These are phyloP conservation scores for Tigriopus californicus DNA, from an alignment of 2,888 invertebrate genomes.

Conservation along the genomic window DNA sequence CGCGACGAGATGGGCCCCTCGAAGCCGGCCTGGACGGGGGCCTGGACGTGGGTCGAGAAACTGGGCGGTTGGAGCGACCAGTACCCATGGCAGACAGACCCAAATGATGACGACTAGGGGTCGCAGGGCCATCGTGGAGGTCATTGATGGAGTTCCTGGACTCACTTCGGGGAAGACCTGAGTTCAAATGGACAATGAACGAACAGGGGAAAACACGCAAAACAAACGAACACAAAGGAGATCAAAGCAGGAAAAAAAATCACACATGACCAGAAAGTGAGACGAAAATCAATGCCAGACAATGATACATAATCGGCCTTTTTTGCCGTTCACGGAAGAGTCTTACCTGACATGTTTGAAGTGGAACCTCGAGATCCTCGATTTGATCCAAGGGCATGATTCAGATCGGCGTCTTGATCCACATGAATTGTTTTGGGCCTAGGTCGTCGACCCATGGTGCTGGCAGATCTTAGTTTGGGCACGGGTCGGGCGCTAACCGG, in stretches of 20 bases:
- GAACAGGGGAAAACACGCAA: neutral
- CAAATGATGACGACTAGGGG: neutral
- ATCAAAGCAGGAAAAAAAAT: neutral
- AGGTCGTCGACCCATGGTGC: constrained; percentile 36
- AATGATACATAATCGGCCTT: too few relatives aligned
- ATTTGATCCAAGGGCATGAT: constrained; percentile 25
- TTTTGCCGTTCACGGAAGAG: too few relatives aligned
- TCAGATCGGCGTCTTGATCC: constrained; percentile 43
- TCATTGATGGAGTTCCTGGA: constrained; percentile 13
- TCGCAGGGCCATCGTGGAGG: neutral
- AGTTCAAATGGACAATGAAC: neutral
- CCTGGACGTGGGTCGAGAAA: neutral
- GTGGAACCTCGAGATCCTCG: constrained; percentile 54
- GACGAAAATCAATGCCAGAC: neutral
- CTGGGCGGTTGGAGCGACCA: neutral
- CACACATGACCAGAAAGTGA: neutral
- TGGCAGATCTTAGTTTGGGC: constrained; percentile 44
- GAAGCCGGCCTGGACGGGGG: neutral
- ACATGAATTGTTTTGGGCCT: constrained; percentile 80
- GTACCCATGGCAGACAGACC: constrained; percentile 13
- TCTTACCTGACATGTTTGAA: constrained; percentile 23
- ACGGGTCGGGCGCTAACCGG: constrained; percentile 26
- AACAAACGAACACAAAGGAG: neutral
- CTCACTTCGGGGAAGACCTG: constrained; percentile 5
- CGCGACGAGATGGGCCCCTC: neutral